These are phyloP conservation scores for Neocrepidodera transversa DNA, from an alignment of 2,888 invertebrate genomes.

Conservation along the genomic window DNA sequence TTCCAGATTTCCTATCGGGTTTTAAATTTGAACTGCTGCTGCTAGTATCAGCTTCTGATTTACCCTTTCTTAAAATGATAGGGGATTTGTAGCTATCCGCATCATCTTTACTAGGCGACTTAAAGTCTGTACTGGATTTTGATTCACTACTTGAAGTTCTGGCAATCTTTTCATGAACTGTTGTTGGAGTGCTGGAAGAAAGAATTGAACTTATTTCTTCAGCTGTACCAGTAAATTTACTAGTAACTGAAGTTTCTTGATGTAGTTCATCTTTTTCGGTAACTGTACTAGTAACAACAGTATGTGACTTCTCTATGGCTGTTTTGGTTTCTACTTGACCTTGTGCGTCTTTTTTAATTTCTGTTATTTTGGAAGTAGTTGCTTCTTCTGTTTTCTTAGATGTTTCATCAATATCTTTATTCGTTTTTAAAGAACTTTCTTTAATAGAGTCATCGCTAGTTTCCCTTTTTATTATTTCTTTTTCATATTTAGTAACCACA, in stretches of 20 bases:
- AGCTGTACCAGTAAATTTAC: slow-evolving; percentile 25
- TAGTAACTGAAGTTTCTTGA: slow-evolving; percentile 47
- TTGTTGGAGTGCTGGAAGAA: slow-evolving; percentile 29
- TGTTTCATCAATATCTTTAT: slow-evolving; percentile 43
- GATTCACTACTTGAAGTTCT: slow-evolving; percentile 61
- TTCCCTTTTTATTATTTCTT: slow-evolving; percentile 35
- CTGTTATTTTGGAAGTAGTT: slow-evolving; percentile 43
- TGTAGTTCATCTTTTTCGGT: slow-evolving; percentile 42
- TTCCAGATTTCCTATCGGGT: slow-evolving; percentile 75
- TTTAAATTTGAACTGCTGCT: slow-evolving; percentile 56
- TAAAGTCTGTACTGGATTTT: slow-evolving; percentile 59
- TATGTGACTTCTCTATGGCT: slow-evolving; percentile 42
- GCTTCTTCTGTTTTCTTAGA: slow-evolving; percentile 37
- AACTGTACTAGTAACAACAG: slow-evolving; percentile 30
- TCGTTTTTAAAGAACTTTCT: slow-evolving; percentile 44
- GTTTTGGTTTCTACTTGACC: slow-evolving; percentile 43
- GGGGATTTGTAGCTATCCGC: slow-evolving; percentile 45
- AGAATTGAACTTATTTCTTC: slow-evolving; percentile 43
- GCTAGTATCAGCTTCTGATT: slow-evolving; percentile 57
- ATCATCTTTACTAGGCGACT: slow-evolving; percentile 63
- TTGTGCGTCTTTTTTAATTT: slow-evolving; percentile 48
- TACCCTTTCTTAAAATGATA: slow-evolving; percentile 56
- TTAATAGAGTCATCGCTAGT: slow-evolving; percentile 36
- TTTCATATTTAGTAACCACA: slow-evolving; percentile 34
- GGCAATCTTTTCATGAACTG: slow-evolving; percentile 52